Percentiles rank a stretch among this genome's conserved stretches.
Conservation (phyloP, 2,797 vertebrate genomes). For the Poecilia gillii region DNA sequence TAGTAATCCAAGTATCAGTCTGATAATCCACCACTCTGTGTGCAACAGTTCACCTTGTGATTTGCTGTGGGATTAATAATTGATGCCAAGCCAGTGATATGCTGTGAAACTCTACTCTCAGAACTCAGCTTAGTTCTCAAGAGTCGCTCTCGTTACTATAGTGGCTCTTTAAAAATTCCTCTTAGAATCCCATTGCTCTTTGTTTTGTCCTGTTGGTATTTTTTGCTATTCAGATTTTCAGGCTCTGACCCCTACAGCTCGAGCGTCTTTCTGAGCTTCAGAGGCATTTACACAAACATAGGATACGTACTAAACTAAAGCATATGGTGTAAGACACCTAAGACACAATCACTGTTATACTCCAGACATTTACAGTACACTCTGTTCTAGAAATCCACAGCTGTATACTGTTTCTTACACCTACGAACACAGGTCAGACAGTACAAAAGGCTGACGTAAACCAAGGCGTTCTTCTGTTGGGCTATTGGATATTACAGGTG, state of each 20-base stretch:
- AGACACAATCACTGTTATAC: not conserved
- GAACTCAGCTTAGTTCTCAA: conserved; percentile 64
- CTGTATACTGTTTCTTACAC: conserved; percentile 45
- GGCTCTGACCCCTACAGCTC: not conserved
- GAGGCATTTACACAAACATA: not conserved
- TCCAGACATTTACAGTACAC: not conserved
- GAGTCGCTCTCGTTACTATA: conserved; percentile 64
- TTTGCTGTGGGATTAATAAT: conserved; percentile 79
- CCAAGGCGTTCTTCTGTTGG: conserved; percentile 15
- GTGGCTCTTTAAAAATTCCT: conserved; percentile 34
- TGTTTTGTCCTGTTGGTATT: conserved; percentile 3
- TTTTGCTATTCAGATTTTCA: not conserved
- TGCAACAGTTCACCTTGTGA: conserved; percentile 59
- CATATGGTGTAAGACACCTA: not conserved
- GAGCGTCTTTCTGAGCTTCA: conserved; percentile 7
- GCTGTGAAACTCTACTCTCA: conserved; percentile 78
- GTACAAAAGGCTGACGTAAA: conserved; percentile 37
- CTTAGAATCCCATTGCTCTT: not conserved
- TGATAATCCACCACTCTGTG: conserved; percentile 44
- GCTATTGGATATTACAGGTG: conserved; percentile 40
- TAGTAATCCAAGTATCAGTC: not conserved
- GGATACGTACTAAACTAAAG: not conserved
- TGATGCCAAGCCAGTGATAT: conserved; percentile 67
- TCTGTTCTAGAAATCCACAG: conserved; percentile 3
- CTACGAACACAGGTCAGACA: conserved; percentile 36